Evolutionary conservation across 2,888 invertebrate genomes (phyloP), one percentile per base, ranked within the genome.

Genomic region (Epistrophe eligans): DNA sequence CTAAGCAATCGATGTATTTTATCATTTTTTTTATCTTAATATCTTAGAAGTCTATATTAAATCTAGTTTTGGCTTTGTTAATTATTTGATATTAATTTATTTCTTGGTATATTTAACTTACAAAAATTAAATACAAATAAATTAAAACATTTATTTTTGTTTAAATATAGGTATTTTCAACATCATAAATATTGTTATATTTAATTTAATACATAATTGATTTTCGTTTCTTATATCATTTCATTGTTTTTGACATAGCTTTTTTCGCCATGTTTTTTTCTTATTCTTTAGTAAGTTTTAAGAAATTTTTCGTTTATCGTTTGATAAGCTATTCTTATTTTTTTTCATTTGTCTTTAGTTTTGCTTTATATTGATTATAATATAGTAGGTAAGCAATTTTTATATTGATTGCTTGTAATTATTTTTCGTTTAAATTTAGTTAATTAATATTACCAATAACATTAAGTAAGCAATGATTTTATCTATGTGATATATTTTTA

Each of bases 41-140:
- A 19, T 8, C 55, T 64, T 57, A 28, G 32, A 43, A 10, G 28
- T n/a, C 28, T 55, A 40, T 43, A 38, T 62, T 19, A 58, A 55
- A 62, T 82, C 71, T 77, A 11, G 19, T 17, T 87, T 10, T 57
- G 40, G 70, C 73, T 62, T 64, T 6, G 4, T 50, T 48, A 48
- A 66, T 70, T 82, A 76, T 72, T 83, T 87, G 87, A 87, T 87
- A 87, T 87, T 79, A 87, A 82, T 87, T 87, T 87, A 72, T 83
- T 87, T 87, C 87, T 87, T 87, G 87, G 87, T 83, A 76, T 87
- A 45, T 79, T 70, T 32, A 64, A 74, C 57, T 79, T 79, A 74
- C 40, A 57, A 10, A 70, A 82, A 66, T 66, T 72, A 40, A 77
- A 38, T 55, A 35, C 55, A 71, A 64, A 71, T 60, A 64, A 81